Base-by-base conservation (phyloP, 2,888 invertebrate species). In the Meiosimyza decipiens region DNA sequence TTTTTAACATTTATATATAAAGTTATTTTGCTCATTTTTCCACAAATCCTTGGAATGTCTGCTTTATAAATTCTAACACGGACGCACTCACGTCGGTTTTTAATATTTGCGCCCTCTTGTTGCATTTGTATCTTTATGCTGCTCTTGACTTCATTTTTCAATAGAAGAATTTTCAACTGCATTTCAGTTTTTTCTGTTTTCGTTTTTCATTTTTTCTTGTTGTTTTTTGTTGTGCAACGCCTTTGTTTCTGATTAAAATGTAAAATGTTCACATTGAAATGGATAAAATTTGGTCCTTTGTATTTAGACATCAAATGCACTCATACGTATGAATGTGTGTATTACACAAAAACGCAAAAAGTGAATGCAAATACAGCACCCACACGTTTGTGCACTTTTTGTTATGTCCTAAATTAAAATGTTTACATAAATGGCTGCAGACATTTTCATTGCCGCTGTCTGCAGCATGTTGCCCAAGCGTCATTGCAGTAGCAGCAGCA, bases 351-450 rank as follows among this genome's bases (percentile, higher is more conserved):
- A 12, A 13, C 18, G 18, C 55, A 55, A 18, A 55, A 12, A 16
- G 12, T 13, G 1, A 22, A 57, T 6, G 28, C n/a, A 28, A 40
- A 40, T 40, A 9, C 40, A 6, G 40, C 72, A 72, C 40, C 66
- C 66, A 60, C 47, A 69, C 52, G 50, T 64, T 51, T 66, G 55
- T 28, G 11, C 55, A 70, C 22, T 50, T 65, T 60, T 73, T 69
- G 73, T 74, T 72, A 66, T 69, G n/a, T 70, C 51, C 47, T 54
- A 66, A 75, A 75, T 75, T 75, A 75, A 74, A 75, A 75, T 75
- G 66, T 72, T 75, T 72, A 71, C 71, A 51, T 64, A 73, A 71
- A 71, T 75, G 68, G 67, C 64, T 72, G 72, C 68, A 64, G 67
- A 68, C 64, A 68, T 68, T 68, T 63, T 72, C 71, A 57, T 73